These are phyloP conservation scores for Desoria tigrina DNA, from an alignment of 2,888 invertebrate species.

Conservation along the genomic window DNA sequence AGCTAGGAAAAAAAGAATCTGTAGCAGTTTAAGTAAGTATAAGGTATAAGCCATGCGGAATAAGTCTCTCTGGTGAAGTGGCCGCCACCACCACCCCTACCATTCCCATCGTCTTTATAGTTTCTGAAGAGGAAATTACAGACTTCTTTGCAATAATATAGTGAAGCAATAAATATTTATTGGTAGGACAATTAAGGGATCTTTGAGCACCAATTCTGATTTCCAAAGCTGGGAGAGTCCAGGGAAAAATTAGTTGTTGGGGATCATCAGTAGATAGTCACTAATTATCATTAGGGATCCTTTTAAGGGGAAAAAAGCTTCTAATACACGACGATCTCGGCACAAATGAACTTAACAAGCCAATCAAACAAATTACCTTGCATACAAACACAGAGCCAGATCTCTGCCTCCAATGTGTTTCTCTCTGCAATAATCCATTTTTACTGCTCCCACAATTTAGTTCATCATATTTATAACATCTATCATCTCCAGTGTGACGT, in stretches of 20 bases:
- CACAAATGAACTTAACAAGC: conserved; percentile 51
- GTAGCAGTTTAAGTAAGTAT: no score
- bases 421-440: conserved; percentile 19
- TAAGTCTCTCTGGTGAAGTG: conserved; percentile 4
- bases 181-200: conserved; percentile 54
- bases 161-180: conserved; percentile 54
- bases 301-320: conserved; percentile 49
- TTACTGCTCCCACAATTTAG: conserved; percentile 18
- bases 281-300: conserved; percentile 54
- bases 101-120: conserved; percentile 42
- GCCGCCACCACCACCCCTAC: conserved; percentile 38
- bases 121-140: conserved; percentile 44
- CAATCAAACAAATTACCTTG: conserved; percentile 52
- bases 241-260: conserved; percentile 21
- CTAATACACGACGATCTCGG: conserved; percentile 41
- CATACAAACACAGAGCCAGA: conserved; percentile 18
- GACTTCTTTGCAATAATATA: conserved; percentile 45
- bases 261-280: conserved; percentile 33
- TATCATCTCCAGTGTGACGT: conserved; percentile 17
- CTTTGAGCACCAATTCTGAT: conserved; percentile 50
- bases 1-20: conserved; percentile 13
- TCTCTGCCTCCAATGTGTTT: neutral
- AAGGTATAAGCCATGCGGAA: conserved; percentile 1
- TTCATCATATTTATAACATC: conserved; percentile 20
- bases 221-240: conserved; percentile 30